phyloP scores from a whole-genome alignment of 30 jellyfish, hydroid and myxozoan species.

The Pelagia noctiluca region DNA sequence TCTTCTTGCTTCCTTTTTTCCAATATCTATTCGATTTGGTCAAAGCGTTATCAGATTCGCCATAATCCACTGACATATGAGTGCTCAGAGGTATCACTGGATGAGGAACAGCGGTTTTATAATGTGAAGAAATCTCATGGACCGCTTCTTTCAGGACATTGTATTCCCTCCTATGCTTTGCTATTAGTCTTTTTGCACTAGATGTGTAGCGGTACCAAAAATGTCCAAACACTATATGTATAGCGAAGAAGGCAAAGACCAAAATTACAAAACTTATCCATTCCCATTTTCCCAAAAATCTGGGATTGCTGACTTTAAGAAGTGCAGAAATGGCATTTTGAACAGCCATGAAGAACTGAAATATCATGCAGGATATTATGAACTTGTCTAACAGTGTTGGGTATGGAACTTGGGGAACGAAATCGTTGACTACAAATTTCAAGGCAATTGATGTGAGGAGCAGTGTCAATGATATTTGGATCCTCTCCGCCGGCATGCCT shows the following conservation, averaged over 20 bases:
- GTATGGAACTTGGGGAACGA: conserved; percentile 90
- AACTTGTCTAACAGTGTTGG: conserved; percentile 87
- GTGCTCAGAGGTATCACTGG: conserved; percentile 3
- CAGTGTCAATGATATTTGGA: conserved; percentile 85
- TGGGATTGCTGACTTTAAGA: conserved; percentile 39
- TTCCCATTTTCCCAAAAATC: conserved; percentile 27
- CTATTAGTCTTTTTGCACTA: conserved; percentile 31
- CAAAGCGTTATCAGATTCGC: background rate
- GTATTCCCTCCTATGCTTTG: conserved; percentile 49
- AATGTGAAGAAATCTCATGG: conserved; percentile 29
- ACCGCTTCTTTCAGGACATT: conserved; percentile 10
- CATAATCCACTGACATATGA: background rate
- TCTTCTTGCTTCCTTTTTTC: background rate
- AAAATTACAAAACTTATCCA: conserved; percentile 55
- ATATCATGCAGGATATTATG: conserved; percentile 78
- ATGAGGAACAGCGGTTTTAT: conserved; percentile 1
- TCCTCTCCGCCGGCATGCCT: conserved; percentile 82
- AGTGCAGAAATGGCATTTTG: conserved; percentile 81
- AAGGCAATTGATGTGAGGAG: conserved; percentile 88
- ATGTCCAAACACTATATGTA: conserved; percentile 48
- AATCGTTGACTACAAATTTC: conserved; percentile 81
- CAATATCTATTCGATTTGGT: background rate
- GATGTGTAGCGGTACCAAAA: conserved; percentile 55
- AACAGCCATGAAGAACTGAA: conserved; percentile 84
- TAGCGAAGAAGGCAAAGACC: conserved; percentile 10